phyloP scores from a whole-genome alignment of 1,140 invertebrate species.

The Drosophila willistoni region DNA sequence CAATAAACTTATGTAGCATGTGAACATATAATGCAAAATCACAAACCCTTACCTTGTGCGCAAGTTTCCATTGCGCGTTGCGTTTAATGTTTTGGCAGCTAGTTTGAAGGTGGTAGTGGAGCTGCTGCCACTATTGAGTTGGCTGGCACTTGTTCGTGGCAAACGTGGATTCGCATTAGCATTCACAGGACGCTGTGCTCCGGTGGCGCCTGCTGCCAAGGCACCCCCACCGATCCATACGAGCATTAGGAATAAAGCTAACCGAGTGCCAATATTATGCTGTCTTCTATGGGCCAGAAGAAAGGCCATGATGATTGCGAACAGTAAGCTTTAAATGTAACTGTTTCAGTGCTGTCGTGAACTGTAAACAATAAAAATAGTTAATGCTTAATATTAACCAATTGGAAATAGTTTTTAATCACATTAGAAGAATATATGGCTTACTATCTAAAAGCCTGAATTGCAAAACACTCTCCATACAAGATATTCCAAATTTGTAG shows the following conservation, averaged over 20 bases:
- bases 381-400: neutral
- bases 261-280: conserved; percentile 27
- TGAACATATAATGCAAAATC: conserved; percentile 79
- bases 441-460: too few species aligned
- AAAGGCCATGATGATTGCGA: conserved; percentile 51
- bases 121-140: conserved; percentile 82
- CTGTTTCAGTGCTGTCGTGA: conserved; percentile 3
- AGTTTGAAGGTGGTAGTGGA: conserved; percentile 84
- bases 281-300: conserved; percentile 22
- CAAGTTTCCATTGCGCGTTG: conserved; percentile 67
- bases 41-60: conserved; percentile 86
- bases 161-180: conserved; percentile 60
- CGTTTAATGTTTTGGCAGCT: conserved; percentile 59
- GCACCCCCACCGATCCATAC: conserved; percentile 34
- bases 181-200: conserved; percentile 39
- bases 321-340: conserved; percentile 1
- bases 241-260: conserved; percentile 31
- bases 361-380: neutral
- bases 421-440: too few species aligned
- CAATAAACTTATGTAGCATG: neutral
- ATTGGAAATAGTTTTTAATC: too few species aligned
- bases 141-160: conserved; percentile 68
- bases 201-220: conserved; percentile 32
- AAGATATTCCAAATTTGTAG: conserved; percentile 2
- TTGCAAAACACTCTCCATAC: conserved; percentile 4